Evolutionary conservation across 2,797 vertebrate species (phyloP).

Genomic region (Geotrypetes seraphini): DNA sequence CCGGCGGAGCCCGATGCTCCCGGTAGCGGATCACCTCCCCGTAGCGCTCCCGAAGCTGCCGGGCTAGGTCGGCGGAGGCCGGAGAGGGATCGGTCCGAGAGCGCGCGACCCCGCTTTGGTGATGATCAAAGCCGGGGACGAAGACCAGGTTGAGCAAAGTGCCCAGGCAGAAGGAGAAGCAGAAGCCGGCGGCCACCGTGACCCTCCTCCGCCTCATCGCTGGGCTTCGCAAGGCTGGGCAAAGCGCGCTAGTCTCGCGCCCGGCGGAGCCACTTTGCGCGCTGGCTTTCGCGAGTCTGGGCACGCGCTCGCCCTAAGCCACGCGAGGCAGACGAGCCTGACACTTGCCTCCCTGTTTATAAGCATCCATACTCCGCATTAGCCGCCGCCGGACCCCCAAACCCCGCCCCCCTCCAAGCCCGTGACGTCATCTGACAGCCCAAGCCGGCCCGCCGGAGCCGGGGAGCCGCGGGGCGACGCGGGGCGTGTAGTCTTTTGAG

Average conservation of each 20-base stretch:
- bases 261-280: slow-evolving; percentile 23
- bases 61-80: slow-evolving; percentile 37
- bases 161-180: slow-evolving; percentile 66
- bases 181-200: slow-evolving; percentile 58
- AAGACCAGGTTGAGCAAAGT: slow-evolving; percentile 67
- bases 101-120: slow-evolving; percentile 7
- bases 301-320: slow-evolving; percentile 17
- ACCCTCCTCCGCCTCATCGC: slow-evolving; percentile 64
- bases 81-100: not conserved
- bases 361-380: slow-evolving; percentile 36
- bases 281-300: slow-evolving; percentile 20
- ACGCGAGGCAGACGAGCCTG: slow-evolving; percentile 36
- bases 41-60: slow-evolving; percentile 63
- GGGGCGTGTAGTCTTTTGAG: slow-evolving; percentile 41
- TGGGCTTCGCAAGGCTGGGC: no score
- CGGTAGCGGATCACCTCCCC: slow-evolving; percentile 68
- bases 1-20: slow-evolving; percentile 29
- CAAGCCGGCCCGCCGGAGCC: slow-evolving; percentile 15
- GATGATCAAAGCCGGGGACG: slow-evolving; percentile 62
- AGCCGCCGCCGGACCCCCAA: slow-evolving; percentile 14
- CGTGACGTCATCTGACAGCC: slow-evolving; percentile 47
- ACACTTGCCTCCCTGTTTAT: slow-evolving; percentile 50
- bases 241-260: no score
- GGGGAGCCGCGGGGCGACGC: slow-evolving; percentile 17
- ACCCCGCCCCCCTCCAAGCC: slow-evolving; percentile 24